Evolutionary conservation across 2,888 invertebrate genomes (phyloP).

Genomic region (Aphodius sticticus): DNA sequence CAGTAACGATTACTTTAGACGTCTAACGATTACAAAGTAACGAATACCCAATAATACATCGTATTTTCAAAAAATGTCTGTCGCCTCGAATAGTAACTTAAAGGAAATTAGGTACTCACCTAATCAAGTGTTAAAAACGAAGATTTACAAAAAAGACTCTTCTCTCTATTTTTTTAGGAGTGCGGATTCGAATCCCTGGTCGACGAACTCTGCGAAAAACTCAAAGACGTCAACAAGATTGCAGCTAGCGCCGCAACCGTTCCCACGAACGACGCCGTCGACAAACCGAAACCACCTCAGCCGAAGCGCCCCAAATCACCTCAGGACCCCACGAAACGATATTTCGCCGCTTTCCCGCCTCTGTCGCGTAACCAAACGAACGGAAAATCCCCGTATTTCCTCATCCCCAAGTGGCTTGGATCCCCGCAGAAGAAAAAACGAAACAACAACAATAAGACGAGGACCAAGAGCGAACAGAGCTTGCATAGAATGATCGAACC

Average conservation of each 20-base stretch:
- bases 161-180: constrained; percentile 65
- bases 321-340: constrained; percentile 75
- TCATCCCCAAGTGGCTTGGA: constrained; percentile 55
- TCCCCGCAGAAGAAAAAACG: constrained; percentile 48
- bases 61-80: no score
- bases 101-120: no score
- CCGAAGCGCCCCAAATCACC: constrained; percentile 57
- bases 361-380: constrained; percentile 35
- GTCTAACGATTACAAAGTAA: no score
- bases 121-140: no score
- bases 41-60: no score
- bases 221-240: constrained; percentile 72
- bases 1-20: no score
- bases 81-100: no score
- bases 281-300: constrained; percentile 63
- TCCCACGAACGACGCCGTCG: constrained; percentile 29
- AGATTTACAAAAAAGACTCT: background rate
- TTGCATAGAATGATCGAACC: constrained; percentile 11
- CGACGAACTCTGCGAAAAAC: constrained; percentile 81
- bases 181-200: constrained; percentile 82
- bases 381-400: constrained; percentile 45
- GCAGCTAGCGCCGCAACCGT: constrained; percentile 34
- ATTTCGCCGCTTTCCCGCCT: constrained; percentile 78
- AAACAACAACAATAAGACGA: constrained; percentile 36
- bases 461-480: constrained; percentile 27